phyloP scores from a whole-genome alignment of 2,888 invertebrate species.

The Adineta ricciae region DNA sequence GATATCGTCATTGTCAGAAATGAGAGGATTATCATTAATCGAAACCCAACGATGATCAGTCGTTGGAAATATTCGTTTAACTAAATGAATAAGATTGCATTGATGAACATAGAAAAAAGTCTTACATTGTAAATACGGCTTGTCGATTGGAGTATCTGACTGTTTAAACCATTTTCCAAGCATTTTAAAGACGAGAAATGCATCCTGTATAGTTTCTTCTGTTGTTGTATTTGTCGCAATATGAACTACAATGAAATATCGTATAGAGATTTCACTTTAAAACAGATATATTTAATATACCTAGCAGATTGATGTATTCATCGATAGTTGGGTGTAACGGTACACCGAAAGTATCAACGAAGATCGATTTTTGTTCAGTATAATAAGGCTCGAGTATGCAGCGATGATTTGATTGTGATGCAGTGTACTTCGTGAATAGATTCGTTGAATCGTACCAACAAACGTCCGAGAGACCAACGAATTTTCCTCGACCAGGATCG shows the following conservation, averaged over 20 bases:
- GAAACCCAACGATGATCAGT: not conserved
- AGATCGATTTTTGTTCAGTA: slow-evolving; percentile 12
- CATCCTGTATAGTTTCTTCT: not conserved
- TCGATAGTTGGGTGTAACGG: not conserved
- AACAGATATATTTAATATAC: not conserved
- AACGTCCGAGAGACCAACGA: not conserved
- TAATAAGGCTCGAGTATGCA: slow-evolving; percentile 21
- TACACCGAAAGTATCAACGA: slow-evolving; percentile 22
- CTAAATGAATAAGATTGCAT: not conserved
- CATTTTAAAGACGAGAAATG: not conserved
- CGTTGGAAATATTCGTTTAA: not conserved
- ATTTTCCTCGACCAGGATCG: not conserved
- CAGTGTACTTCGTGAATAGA: slow-evolving; percentile 15
- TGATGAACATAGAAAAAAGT: not conserved
- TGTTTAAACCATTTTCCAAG: not conserved
- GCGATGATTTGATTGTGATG: not conserved
- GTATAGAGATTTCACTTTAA: not conserved
- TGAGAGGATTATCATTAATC: not conserved
- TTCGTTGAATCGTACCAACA: slow-evolving; percentile 24
- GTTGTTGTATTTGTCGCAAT: not conserved
- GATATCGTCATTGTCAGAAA: not conserved
- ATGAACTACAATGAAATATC: not conserved
- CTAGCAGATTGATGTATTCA: slow-evolving; percentile 25
- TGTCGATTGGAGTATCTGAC: not conserved
- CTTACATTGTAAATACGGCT: not conserved